Evolutionary conservation across 1,140 invertebrate species (phyloP).

Genomic region (Drosophila pseudoobscura): DNA sequence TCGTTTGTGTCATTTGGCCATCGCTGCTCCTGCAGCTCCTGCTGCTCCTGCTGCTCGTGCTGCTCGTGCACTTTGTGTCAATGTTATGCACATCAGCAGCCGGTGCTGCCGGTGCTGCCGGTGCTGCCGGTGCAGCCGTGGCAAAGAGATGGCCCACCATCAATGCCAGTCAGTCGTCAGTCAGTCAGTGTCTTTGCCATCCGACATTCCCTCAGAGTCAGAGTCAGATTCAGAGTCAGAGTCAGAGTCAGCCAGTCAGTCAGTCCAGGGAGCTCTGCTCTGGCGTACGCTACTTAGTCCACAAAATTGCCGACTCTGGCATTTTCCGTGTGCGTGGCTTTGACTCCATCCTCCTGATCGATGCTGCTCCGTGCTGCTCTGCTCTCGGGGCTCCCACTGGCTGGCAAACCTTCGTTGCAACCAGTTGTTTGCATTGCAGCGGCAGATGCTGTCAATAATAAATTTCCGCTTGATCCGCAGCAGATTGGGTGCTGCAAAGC

Average conservation of each 20-base stretch:
- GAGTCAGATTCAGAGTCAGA: background rate
- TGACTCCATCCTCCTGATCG: background rate
- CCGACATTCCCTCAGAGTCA: conserved; percentile 9
- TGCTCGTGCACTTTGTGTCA: conserved; percentile 70
- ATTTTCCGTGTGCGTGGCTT: conserved; percentile 47
- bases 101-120: conserved; percentile 5
- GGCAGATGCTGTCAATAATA: conserved; percentile 82
- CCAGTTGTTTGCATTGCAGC: conserved; percentile 77
- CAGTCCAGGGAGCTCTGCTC: conserved; percentile 1
- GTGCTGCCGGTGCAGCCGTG: conserved; percentile 8
- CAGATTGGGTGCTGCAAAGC: conserved; percentile 56
- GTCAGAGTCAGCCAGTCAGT: conserved; percentile 15
- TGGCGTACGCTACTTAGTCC: conserved; percentile 68
- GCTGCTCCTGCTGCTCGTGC: background rate
- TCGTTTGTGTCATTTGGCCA: background rate
- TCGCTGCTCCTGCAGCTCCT: conserved; percentile 8
- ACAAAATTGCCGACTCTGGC: conserved; percentile 69
- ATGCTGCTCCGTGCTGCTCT: conserved; percentile 5
- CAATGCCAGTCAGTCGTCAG: conserved; percentile 51
- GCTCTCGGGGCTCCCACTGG: conserved; percentile 21
- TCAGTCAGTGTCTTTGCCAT: conserved; percentile 35
- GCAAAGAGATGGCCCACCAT: conserved; percentile 35
- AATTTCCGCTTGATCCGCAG: conserved; percentile 82
- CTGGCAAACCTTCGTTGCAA: conserved; percentile 40
- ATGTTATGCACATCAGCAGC: conserved; percentile 72